Evolutionary conservation across 2,113 vertebrate genomes (phyloP).

Genomic region (Desmodus rotundus): DNA sequence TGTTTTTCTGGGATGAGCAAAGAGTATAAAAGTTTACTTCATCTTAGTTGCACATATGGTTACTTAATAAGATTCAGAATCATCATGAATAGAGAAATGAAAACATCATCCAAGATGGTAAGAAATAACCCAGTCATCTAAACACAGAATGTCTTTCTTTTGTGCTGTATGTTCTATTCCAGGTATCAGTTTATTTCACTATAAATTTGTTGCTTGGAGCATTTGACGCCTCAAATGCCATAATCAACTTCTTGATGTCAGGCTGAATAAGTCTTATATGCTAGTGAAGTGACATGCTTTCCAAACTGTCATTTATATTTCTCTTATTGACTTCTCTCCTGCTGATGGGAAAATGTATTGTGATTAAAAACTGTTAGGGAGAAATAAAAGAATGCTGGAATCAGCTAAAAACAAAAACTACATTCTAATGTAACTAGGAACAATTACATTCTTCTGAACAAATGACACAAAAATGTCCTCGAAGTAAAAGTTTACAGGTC

Average conservation of each 20-base stretch:
- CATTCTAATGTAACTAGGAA: not conserved
- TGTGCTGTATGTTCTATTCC: not conserved
- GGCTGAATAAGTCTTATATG: not conserved
- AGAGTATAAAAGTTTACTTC: not conserved
- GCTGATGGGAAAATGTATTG: not conserved
- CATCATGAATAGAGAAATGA: not conserved
- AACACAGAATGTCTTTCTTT: not conserved
- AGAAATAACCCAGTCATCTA: not conserved
- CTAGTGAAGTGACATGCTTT: constrained; percentile 19
- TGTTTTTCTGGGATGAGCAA: not conserved
- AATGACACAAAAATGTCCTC: not conserved
- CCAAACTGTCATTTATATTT: not conserved
- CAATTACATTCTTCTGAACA: not conserved
- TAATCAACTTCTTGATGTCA: not conserved
- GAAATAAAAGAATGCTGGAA: not conserved
- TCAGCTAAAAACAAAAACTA: not conserved
- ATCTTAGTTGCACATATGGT: not conserved
- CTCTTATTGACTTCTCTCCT: not conserved
- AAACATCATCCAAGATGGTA: not conserved
- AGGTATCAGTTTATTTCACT: not conserved
- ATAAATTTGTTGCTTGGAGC: not conserved
- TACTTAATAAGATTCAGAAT: not conserved
- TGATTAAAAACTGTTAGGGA: not conserved
- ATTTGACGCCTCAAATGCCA: constrained; percentile 20
- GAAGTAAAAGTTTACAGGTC: not conserved